Evolutionary conservation across 2,797 vertebrate genomes (phyloP), one percentile per base, ranked within the genome.

Genomic region (Chaetophractus vellerosus): DNA sequence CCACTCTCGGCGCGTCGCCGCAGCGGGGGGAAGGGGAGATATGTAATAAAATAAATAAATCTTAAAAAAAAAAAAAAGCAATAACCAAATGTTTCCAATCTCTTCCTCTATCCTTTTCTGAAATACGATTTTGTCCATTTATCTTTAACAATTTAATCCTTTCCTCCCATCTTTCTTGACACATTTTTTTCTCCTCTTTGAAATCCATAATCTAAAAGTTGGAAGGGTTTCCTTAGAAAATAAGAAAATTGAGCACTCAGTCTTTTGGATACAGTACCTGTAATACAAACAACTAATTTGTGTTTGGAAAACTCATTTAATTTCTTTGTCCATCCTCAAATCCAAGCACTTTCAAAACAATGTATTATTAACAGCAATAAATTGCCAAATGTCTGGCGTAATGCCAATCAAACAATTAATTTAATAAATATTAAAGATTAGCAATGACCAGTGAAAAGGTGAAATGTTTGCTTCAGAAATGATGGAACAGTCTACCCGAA

Each of bases 311-410:
- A n/a, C 31, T 69, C 2, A 45, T 28, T 78, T 52, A 88, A 84
- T 45, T 91, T 76, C 16, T 90, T 79, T 74, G 8, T 90, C 84
- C 64, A 90, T 68, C 36, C 18, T 74, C 36, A 88, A 69, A 88
- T 9, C 6, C 26, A 63, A 80, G 33, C 11, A 59, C n/a, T 72
- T 72, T 87, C 14, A 66, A 69, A 31, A n/a, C 38, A 12, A 78
- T 4, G 68, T 50, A 80, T 61, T 82, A 48, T 52, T 85, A 84
- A 84, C 1, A 31, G 23, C n/a, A 75, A 61, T 33, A 84, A 52
- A 69, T 24, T 80, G 2, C 31, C 69, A 79, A 75, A 4, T 72
- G 26, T 48, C 78, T 88, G n/a, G 68, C 57, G 84, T 82, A 93
- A 57, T 82, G 50, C 3, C 61, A 80, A 88, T 15, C 23, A 82